Percentiles rank a stretch among this genome's conserved stretches.
These are phyloP conservation scores for Quadroppia sp. DNA, from an alignment of 2,888 invertebrate species.

Conservation along the genomic window DNA sequence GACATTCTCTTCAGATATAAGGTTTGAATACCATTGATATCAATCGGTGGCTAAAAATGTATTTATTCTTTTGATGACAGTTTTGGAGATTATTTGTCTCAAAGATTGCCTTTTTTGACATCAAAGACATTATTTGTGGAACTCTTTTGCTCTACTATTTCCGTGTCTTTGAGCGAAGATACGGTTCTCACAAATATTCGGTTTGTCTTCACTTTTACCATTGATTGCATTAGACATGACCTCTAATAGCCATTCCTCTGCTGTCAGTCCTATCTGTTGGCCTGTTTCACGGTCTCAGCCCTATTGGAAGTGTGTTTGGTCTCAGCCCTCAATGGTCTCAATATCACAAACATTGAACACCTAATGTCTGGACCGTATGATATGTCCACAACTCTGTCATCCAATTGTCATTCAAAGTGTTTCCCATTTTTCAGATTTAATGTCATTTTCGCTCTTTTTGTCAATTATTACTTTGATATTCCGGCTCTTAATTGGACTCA, in stretches of 20 bases:
- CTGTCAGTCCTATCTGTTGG: conserved; percentile 54
- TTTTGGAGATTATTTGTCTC: conserved; percentile 54
- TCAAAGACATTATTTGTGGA: conserved; percentile 58
- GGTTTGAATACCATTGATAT: too few relatives aligned
- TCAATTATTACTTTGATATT: conserved; percentile 58
- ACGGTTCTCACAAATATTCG: conserved; percentile 58
- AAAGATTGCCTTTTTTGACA: conserved; percentile 56
- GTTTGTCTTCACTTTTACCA: conserved; percentile 47
- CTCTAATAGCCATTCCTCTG: background rate
- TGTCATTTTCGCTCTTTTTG: conserved; percentile 57
- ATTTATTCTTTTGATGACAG: conserved; percentile 50
- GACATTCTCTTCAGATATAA: conserved; percentile 53
- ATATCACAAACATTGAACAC: conserved; percentile 52
- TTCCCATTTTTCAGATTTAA: conserved; percentile 51
- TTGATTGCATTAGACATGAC: background rate
- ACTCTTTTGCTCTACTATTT: conserved; percentile 58
- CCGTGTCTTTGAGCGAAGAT: conserved; percentile 58
- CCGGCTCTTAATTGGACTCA: conserved; percentile 56
- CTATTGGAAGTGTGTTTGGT: conserved; percentile 54
- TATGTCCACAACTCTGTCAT: background rate
- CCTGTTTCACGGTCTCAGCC: conserved; percentile 54
- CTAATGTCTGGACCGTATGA: conserved; percentile 58
- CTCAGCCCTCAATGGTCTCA: conserved; percentile 51
- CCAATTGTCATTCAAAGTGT: background rate
- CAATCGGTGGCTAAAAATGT: background rate